Base-by-base conservation (phyloP, 2,888 invertebrate genomes). In the Linyphia triangularis region DNA sequence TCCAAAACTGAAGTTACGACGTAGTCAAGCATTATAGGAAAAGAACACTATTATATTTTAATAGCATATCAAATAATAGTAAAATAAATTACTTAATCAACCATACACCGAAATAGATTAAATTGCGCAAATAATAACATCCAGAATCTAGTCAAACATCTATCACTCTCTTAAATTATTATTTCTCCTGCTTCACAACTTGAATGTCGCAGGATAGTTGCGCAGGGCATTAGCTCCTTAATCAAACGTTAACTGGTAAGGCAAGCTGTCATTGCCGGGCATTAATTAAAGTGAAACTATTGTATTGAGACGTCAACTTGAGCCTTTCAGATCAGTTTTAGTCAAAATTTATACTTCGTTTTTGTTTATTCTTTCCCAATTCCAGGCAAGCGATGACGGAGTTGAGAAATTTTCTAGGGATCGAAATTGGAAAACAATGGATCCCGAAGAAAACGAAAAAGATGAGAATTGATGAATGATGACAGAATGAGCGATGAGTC, bases 381-480 rank as follows among this genome's bases (percentile, higher is more conserved):
- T 79, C 22, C 67, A 40, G 19, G n/a, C 16, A 51, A 51, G 13
- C 51, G 51, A 51, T n/a, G 51, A 51, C 1, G 51, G 51, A n/a
- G 51, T 51, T 51, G 51, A 51, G 61, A 61, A 72, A 82, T 63
- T 72, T 82, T 72, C 63, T 61, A 16, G 72, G 43, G 51, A 67
- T 57, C 72, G 57, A 81, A 81, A 86, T 86, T 73, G 81, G 86
- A 81, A 86, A 86, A 86, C 86, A 86, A 86, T 86, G 73, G 86
- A 63, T 30, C 37, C 0, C 33, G 28, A 61, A 57, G 69, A 57
- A 63, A 28, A 33, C 16, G 37, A 43, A 65, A 72, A 43, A 43
- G 65, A 86, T 86, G 86, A 67, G 73, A 81, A 86, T 81, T 86
- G 86, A 86, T 86, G 86, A 81, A 81, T 43, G 86, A 70, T 86